Percentiles rank a stretch among this genome's conserved stretches.
Conservation (phyloP, 1,140 invertebrate species). For the Drosophila melanica region DNA sequence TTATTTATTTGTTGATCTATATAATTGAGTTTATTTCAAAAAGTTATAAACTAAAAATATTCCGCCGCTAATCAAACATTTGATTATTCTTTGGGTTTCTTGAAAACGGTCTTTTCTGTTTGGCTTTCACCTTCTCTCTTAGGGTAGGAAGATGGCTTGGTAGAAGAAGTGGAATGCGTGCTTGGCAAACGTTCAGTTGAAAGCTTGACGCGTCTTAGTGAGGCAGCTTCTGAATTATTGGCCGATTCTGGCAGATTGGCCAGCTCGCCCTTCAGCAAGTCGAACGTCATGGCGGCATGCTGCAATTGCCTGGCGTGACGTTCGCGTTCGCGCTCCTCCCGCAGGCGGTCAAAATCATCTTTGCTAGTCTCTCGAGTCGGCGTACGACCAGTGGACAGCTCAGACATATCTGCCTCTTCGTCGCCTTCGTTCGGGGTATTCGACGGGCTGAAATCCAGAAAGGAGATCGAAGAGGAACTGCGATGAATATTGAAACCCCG, state of each 20-base stretch:
- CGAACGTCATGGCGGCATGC: constrained; percentile 57
- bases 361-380: constrained; percentile 13
- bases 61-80: no score
- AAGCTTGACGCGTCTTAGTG: no score
- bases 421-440: neutral
- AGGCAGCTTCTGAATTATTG: neutral
- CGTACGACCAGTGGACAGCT: neutral
- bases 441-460: neutral
- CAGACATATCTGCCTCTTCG: constrained; percentile 10
- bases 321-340: constrained; percentile 50
- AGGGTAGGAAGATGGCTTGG: no score
- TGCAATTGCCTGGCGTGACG: constrained; percentile 55
- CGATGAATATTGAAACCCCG: constrained; percentile 33
- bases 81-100: no score
- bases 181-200: no score
- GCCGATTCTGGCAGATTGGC: neutral
- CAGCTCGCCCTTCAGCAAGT: constrained; percentile 59
- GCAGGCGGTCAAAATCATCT: constrained; percentile 65
- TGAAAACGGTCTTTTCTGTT: neutral
- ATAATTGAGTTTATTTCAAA: no score
- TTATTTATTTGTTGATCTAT: no score
- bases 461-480: constrained; percentile 43
- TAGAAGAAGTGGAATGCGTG: no score
- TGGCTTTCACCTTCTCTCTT: neutral
- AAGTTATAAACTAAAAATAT: no score